Evolutionary conservation across 2,888 invertebrate species (phyloP), one percentile per base, ranked within the genome.

Genomic region (Ommatoiulus sabulosus): DNA sequence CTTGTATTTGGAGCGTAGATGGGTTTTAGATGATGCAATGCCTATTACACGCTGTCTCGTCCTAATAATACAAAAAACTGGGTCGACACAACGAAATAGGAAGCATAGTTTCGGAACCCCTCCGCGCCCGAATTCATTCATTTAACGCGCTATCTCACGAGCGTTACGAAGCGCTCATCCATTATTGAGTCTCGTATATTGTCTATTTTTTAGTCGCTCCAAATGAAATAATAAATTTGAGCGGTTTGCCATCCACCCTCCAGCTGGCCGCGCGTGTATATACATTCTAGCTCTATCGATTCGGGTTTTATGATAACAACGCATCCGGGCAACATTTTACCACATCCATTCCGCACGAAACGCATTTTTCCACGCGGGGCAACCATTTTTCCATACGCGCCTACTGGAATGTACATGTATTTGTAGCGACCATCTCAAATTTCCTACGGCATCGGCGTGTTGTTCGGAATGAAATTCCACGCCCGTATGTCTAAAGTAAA

Each of bases 161-260:
- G 72, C 24, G 12, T 35, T 5, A 80, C 35, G 80, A 80, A 35
- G 35, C 35, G 15, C 80, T 80, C 80, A 80, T 80, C 80, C 80
- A 80, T 80, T 80, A 80, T 80, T 80, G 80, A 80, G 35, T 8
- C 35, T 12, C 12, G 35, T 35, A 35, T 35, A 80, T 80, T 80
- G 80, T 80, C 80, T 80, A 80, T 80, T 80, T 80, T 80, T 80
- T 80, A 35, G 35, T 12, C 24, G 35, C 24, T 80, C 12, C 35
- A 35, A 35, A 80, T 80, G 80, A 80, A 80, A 80, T 35, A 80
- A 80, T 80, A 80, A 80, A 80, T 80, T 35, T 35, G 12, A 80
- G 80, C 80, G 72, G 35, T 12, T 80, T 35, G 80, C 35, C 57
- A 57, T 35, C 80, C 24, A 8, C 35, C 80, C 80, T 35, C 24